Percentiles rank a stretch among this genome's conserved stretches.
phyloP scores from a whole-genome alignment of 2,113 vertebrate species.

The Gallinago undulata region DNA sequence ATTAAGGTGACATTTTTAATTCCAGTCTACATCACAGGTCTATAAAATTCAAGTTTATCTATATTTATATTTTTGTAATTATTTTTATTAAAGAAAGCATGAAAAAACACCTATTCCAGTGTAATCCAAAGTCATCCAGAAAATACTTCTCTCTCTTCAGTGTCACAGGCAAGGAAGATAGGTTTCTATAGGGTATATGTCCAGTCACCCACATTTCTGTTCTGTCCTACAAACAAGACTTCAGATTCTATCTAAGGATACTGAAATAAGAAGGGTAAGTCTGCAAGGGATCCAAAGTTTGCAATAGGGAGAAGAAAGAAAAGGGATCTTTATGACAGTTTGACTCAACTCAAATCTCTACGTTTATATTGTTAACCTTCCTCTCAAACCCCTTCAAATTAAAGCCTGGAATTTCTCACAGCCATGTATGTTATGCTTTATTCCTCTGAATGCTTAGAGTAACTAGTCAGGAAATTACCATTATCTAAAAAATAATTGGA shows the following conservation, averaged over 20 bases:
- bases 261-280: background rate
- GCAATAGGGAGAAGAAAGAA: background rate
- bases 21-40: background rate
- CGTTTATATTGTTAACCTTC: accelerated
- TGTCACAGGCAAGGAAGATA: background rate
- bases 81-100: background rate
- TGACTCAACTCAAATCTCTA: background rate
- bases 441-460: background rate
- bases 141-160: background rate
- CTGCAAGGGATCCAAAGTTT: background rate
- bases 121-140: background rate
- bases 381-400: background rate
- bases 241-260: background rate
- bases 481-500: background rate
- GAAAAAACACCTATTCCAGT: background rate
- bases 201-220: background rate
- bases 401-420: background rate
- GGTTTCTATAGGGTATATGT: background rate
- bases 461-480: background rate
- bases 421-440: accelerated
- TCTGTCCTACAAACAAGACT: background rate
- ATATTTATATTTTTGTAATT: background rate
- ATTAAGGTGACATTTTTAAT: background rate
- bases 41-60: background rate
- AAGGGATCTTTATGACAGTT: background rate